Conservation (phyloP, 2,797 vertebrate species). For the Muraenolepis orangiensis region DNA sequence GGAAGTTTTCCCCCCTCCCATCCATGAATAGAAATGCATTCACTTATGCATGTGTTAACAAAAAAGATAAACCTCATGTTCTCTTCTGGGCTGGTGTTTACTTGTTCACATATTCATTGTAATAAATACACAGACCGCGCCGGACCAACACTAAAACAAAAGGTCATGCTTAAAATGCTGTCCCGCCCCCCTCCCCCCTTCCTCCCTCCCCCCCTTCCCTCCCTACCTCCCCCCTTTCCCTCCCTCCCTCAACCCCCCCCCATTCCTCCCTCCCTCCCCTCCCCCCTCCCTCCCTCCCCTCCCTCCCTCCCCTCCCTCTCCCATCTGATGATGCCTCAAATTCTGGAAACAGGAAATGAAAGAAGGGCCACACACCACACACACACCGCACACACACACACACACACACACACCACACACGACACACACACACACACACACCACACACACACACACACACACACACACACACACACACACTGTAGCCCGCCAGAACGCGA, state of each 20-base stretch:
- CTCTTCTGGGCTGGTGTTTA: slow-evolving; percentile 26
- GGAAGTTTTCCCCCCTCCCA: background rate
- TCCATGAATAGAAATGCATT: slow-evolving; percentile 25
- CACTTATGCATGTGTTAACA: slow-evolving; percentile 23
- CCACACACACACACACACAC: too few relatives aligned
- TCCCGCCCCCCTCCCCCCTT: too few relatives aligned
- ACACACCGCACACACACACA: too few relatives aligned
- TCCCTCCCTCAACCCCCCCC: background rate
- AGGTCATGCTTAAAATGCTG: background rate
- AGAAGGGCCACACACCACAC: too few relatives aligned
- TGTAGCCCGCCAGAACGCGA: slow-evolving; percentile 55
- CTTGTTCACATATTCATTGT: slow-evolving; percentile 13
- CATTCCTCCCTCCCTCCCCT: background rate
- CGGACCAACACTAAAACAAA: slow-evolving; percentile 24
- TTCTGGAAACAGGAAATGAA: slow-evolving; percentile 68
- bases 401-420: too few relatives aligned
- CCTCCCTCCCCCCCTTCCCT: background rate
- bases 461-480: too few relatives aligned
- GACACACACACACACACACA: too few relatives aligned
- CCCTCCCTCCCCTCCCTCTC: background rate
- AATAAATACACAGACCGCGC: background rate
- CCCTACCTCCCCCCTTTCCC: background rate
- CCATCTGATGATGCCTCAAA: slow-evolving; percentile 28
- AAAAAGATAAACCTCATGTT: slow-evolving; percentile 28
- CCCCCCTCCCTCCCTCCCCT: background rate